These are phyloP conservation scores for Etheostoma cragini DNA, from an alignment of 2,113 vertebrate species.

Conservation along the genomic window DNA sequence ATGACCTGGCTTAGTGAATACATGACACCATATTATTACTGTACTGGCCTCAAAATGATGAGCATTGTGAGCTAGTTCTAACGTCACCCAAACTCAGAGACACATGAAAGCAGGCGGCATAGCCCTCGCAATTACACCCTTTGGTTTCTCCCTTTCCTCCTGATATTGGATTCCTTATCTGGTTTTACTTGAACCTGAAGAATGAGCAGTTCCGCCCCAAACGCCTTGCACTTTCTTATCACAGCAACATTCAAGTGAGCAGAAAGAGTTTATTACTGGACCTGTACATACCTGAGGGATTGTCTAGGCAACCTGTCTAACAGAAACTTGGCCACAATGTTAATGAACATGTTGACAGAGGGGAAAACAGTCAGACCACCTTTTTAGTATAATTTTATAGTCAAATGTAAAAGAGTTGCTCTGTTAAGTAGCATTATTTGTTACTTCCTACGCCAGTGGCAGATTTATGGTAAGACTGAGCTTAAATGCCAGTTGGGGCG, in stretches of 20 bases:
- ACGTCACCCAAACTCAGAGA: background rate
- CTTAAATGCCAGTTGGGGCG: constrained; percentile 8
- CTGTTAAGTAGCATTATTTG: constrained; percentile 21
- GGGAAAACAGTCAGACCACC: background rate
- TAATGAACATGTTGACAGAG: background rate
- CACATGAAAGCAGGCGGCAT: background rate
- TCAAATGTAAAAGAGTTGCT: constrained; percentile 21
- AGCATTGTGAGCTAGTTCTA: background rate
- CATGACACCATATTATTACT: background rate
- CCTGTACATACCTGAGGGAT: constrained; percentile 44
- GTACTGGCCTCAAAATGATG: background rate
- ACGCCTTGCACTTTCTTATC: constrained; percentile 34
- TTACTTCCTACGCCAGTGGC: background rate
- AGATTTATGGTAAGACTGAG: constrained; percentile 30
- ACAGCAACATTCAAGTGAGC: constrained; percentile 11
- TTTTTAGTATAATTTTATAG: background rate
- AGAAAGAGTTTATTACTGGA: constrained; percentile 29
- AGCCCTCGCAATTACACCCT: background rate
- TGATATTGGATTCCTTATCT: constrained; percentile 36
- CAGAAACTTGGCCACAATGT: background rate
- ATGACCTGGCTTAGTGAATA: background rate
- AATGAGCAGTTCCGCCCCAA: constrained; percentile 17
- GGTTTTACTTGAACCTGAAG: constrained; percentile 31
- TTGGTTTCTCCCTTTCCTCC: background rate
- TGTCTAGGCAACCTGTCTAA: constrained; percentile 4